Evolutionary conservation across 2,113 vertebrate species (phyloP), one percentile per base, ranked within the genome.

Genomic region (Percina caprodes): DNA sequence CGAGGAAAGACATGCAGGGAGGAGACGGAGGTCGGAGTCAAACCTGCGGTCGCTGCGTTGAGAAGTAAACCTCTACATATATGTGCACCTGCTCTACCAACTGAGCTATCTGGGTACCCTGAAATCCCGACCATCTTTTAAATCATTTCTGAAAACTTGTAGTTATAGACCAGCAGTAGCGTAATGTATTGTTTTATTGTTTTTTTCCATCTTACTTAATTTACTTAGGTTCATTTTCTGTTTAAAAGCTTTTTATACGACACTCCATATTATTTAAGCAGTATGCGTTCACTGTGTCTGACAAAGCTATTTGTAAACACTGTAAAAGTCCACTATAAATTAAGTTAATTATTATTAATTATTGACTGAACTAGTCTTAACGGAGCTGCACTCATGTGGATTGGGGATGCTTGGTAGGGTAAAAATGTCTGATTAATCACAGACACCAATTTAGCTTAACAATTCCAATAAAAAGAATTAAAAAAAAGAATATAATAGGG

Each of bases 381-480:
- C 67, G 35, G 42, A 49, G 18, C 56, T 13, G 35, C 63, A 21
- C 19, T 67, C 1, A 3, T 8, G 10, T 8, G 24, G 33, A 33
- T 30, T 18, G 8, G 10, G 4, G 24, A 13, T 30, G 19, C 13
- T 24, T 23, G 26, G 30, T 66, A n/a, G 15, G 23, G 21, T 58
- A 39, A 68, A 83, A 72, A 70, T n/a, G 14, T 18, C 54, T 42
- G 30, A 26, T 55, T 33, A 63, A 66, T 71, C 35, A 39, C 33
- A 70, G 54, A 51, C 68, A 70, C 51, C 62, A 66, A 14, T 51
- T 73, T n/a, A 48, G 59, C 82, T 85, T 81, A 67, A 84, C 51
- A 65, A 59, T 45, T 62, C 59, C 63, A 66, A 39, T 10, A 45
- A 46, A 46, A n/a, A n/a, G n/a, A n/a, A n/a, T n/a, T n/a, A n/a